These are phyloP conservation scores for Merluccius polli DNA, from an alignment of 2,797 vertebrate genomes.

Conservation along the genomic window DNA sequence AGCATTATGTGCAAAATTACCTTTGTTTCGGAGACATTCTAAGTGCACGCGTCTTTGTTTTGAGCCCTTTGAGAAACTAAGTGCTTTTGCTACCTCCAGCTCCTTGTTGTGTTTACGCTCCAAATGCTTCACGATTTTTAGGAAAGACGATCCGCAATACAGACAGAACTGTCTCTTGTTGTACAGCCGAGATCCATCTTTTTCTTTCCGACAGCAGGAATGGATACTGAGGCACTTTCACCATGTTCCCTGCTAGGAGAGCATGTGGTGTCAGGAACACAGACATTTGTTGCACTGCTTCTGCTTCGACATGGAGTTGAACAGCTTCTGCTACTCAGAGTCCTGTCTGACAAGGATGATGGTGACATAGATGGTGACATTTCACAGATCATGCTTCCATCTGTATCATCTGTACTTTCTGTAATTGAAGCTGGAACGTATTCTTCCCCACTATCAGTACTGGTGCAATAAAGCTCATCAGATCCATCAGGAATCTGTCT, in stretches of 20 bases:
- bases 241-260: background rate
- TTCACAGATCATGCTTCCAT: background rate
- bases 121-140: constrained; percentile 47
- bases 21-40: constrained; percentile 34
- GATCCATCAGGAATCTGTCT: constrained; percentile 6
- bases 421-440: constrained; percentile 14
- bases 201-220: too few species aligned
- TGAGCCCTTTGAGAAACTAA: constrained; percentile 33
- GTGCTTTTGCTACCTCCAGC: constrained; percentile 32
- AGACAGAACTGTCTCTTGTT: background rate
- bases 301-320: too few species aligned
- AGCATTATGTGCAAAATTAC: constrained; percentile 33
- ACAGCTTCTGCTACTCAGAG: too few species aligned
- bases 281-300: too few species aligned
- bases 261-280: too few species aligned
- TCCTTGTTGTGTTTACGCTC: constrained; percentile 21
- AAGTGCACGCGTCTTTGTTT: constrained; percentile 33
- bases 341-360: too few species aligned
- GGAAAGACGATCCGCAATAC: constrained; percentile 7
- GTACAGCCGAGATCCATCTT: constrained; percentile 2
- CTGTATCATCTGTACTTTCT: constrained; percentile 17
- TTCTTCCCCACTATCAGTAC: constrained; percentile 10
- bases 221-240: background rate
- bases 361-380: too few species aligned
- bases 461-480: constrained; percentile 9